These are phyloP conservation scores for Megathymus violae DNA, from an alignment of 1,140 invertebrate genomes.

Conservation along the genomic window DNA sequence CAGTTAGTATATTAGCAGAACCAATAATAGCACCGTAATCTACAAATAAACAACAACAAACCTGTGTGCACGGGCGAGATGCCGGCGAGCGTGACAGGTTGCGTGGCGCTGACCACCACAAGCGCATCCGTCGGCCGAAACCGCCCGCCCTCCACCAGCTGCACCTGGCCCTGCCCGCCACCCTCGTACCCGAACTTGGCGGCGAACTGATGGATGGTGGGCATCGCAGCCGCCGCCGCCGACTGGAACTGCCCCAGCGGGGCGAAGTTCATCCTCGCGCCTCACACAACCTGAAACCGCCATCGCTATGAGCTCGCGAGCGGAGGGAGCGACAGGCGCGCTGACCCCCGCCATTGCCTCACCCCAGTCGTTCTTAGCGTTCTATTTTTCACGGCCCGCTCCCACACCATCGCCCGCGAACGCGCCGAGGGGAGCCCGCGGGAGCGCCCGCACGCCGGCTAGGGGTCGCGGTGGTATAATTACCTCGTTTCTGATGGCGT, in stretches of 20 bases:
- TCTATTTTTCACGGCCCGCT: slow-evolving; percentile 78
- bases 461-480: slow-evolving; percentile 36
- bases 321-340: background rate
- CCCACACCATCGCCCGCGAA: slow-evolving; percentile 66
- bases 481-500: slow-evolving; percentile 59
- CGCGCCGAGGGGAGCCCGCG: slow-evolving; percentile 17
- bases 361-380: slow-evolving; percentile 75
- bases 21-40: too few species aligned
- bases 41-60: slow-evolving; percentile 35
- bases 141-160: slow-evolving; percentile 78
- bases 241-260: slow-evolving; percentile 74
- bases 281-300: too few species aligned
- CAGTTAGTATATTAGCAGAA: too few species aligned
- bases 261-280: slow-evolving; percentile 66
- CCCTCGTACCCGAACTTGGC: slow-evolving; percentile 76
- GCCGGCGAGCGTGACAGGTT: slow-evolving; percentile 67
- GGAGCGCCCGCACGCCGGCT: background rate
- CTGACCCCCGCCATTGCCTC: slow-evolving; percentile 76
- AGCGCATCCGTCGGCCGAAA: slow-evolving; percentile 79
- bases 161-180: slow-evolving; percentile 56
- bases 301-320: too few species aligned
- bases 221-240: slow-evolving; percentile 59
- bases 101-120: slow-evolving; percentile 73
- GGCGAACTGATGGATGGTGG: slow-evolving; percentile 75
- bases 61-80: slow-evolving; percentile 70